phyloP scores from a whole-genome alignment of 2,888 invertebrate species.

The Caenorhabditis parvicauda region DNA sequence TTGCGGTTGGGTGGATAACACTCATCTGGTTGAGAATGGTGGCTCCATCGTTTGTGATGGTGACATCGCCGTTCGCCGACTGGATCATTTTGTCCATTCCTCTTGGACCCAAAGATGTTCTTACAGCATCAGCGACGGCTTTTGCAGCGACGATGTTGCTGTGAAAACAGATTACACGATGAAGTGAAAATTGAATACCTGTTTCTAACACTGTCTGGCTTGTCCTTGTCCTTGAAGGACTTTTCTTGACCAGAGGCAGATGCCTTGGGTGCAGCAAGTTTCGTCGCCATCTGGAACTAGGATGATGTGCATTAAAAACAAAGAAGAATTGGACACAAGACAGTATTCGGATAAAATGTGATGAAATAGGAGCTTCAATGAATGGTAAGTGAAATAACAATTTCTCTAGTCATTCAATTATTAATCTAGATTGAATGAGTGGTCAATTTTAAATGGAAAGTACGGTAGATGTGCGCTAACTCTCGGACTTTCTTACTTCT shows the following conservation, averaged over 20 bases:
- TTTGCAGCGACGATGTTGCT: constrained; percentile 95
- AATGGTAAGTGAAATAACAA: too few species aligned
- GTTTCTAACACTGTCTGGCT: constrained; percentile 71
- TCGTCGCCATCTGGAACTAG: constrained; percentile 27
- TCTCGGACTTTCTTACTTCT: too few species aligned
- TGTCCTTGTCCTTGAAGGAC: constrained; percentile 68
- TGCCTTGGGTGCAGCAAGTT: constrained; percentile 17
- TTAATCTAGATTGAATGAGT: too few species aligned
- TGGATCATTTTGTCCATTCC: constrained; percentile 99
- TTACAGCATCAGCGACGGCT: constrained; percentile 97
- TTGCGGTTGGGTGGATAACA: constrained; percentile 95
- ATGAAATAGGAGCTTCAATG: too few species aligned
- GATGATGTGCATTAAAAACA: background rate
- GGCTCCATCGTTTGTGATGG: constrained; percentile 98
- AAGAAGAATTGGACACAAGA: background rate
- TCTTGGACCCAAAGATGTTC: constrained; percentile 94
- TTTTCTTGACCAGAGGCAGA: constrained; percentile 39
- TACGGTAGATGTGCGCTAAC: too few species aligned
- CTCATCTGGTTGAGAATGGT: constrained; percentile 98
- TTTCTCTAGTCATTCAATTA: too few species aligned
- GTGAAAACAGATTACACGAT: constrained; percentile 70
- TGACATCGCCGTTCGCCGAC: constrained; percentile 92
- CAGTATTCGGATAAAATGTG: background rate
- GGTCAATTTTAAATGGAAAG: too few species aligned
- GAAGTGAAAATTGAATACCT: constrained; percentile 15